Base-by-base conservation (phyloP, 2,888 invertebrate genomes). In the Chrysolina americana region DNA sequence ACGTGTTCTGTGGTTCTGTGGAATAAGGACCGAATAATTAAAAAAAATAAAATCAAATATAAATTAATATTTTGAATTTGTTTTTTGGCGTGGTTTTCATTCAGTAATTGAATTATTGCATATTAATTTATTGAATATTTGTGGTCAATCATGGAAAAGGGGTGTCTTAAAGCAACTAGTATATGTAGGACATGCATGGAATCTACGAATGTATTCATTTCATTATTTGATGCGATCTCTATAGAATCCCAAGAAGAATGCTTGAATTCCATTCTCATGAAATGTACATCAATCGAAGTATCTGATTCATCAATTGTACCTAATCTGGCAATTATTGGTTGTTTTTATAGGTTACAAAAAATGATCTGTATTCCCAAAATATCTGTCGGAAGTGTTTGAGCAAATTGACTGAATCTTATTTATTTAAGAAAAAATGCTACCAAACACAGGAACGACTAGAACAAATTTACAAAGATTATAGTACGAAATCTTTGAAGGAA, bases 331-430 rank as follows among this genome's bases (percentile, higher is more conserved):
- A 23, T 64, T 56, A 21, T 28, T 41, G 36, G 36, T 13, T 36
- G 13, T 17, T n/a, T 65, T 50, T 68, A 71, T 77, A 85, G 84
- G 77, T 84, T 48, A 70, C 68, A 17, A 65, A 70, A 72, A 78
- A 80, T 65, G 83, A 85, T 77, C 44, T 74, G 13, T 79, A 80
- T 68, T 81, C 85, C 6, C 78, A 81, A 59, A 72, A 76, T 70
- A 85, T 86, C 62, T 86, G 86, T 70, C 73, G 76, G 56, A 70
- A 74, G 36, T 86, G 86, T 70, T 74, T 81, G 19, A 76, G 80
- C 59, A 81, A 83, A 76, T 75, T 85, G 21, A 77, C 71, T 36
- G 73, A 80, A 48, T 80, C 79, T 15, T 83, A 83, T 75, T 76
- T 81, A 28, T 86, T 84, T 69, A 75, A 80, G 69, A 77, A 85